Conservation (phyloP, 1,140 invertebrate species). For the Telenomus remus region DNA sequence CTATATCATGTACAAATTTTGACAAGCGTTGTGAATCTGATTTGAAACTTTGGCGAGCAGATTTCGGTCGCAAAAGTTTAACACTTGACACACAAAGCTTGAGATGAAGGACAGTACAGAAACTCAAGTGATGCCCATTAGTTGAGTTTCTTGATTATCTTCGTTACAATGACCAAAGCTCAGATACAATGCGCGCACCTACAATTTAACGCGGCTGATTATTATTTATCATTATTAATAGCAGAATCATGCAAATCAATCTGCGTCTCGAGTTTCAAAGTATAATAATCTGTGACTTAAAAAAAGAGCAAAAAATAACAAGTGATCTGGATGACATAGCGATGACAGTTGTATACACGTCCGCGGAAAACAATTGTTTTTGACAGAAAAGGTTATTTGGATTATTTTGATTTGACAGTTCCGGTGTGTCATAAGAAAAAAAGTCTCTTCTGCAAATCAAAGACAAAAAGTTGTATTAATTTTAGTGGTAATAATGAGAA, state of each 20-base stretch:
- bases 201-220: constrained; percentile 17
- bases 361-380: too few relatives aligned
- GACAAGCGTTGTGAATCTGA: not conserved
- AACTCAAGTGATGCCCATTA: constrained; percentile 32
- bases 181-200: constrained; percentile 17
- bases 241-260: constrained; percentile 28
- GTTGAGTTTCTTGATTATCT: constrained; percentile 29
- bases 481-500: too few relatives aligned
- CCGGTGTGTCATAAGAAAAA: too few relatives aligned
- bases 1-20: not conserved
- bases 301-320: not conserved
- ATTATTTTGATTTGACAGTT: too few relatives aligned
- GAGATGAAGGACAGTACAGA: constrained; percentile 31
- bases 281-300: constrained; percentile 1
- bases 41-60: constrained; percentile 4
- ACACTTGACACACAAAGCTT: constrained; percentile 13
- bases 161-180: constrained; percentile 35
- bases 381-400: too few relatives aligned
- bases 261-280: constrained; percentile 13
- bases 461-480: too few relatives aligned
- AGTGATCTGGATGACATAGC: too few relatives aligned
- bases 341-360: too few relatives aligned
- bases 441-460: too few relatives aligned
- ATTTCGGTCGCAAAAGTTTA: constrained; percentile 14
- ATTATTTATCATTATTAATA: constrained; percentile 38